Base-by-base conservation (phyloP, 2,113 vertebrate genomes). In the Desmodus rotundus region DNA sequence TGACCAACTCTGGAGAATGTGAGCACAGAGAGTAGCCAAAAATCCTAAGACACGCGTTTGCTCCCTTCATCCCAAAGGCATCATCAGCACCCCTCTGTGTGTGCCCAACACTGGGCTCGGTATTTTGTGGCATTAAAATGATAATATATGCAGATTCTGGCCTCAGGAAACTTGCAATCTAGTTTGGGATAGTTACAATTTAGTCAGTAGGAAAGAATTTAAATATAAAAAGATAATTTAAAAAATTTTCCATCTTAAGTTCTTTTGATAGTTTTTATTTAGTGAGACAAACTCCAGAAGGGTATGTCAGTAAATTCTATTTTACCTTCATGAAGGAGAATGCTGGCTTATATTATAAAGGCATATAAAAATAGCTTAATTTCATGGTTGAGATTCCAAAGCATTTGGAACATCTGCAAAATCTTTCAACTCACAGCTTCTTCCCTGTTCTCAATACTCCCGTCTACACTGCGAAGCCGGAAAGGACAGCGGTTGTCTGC, bases 331-430 rank as follows among this genome's bases (percentile, higher is more conserved):
- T 58, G 45, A 92, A 92, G 82, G 93, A 95, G 81, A 80, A 94
- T 41, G 41, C 26, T 84, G 33, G 43, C 36, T 93, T 93, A 65
- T n/a, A 58, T 72, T 88, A 93, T 54, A 76, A 86, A 74, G 26
- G 84, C 47, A 77, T 72, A 72, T 67, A 52, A 28, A 81, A 38
- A 78, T 56, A 67, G 70, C 73, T 97, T 96, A 97, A 96, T 96
- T 96, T 97, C 96, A 97, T 95, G 94, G 94, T 89, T 91, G 91
- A 96, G 83, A 93, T 96, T 97, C 95, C 85, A 89, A 94, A 96
- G 68, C 50, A 82, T 96, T 93, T 88, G 61, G 65, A 95, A 38
- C 38, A 38, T 50, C 87, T 80, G 95, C 77, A 94, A 65, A 96
- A 93, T 94, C 81, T 86, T 97, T 91, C 63, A 72, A 61, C 90